Conservation (phyloP, 1,140 invertebrate species). For the Meloidogyne hapla region DNA sequence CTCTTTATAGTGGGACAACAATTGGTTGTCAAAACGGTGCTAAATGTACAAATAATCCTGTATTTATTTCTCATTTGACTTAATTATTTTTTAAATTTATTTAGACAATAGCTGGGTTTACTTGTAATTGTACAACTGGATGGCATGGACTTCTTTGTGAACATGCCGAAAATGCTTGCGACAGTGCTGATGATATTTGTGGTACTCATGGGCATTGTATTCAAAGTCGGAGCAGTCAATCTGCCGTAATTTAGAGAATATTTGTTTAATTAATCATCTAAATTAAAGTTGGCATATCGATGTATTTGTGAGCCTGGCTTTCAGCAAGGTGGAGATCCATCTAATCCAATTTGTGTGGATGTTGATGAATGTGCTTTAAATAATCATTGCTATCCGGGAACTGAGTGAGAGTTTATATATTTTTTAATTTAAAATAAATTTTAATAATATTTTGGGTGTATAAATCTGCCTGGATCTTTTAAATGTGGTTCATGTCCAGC, state of each 20-base stretch:
- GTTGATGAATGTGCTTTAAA: constrained; percentile 55
- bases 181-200: constrained; percentile 44
- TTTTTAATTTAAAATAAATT: not conserved
- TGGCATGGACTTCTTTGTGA: constrained; percentile 58
- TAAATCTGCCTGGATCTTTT: constrained; percentile 59
- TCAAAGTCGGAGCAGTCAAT: not conserved
- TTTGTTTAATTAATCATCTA: constrained; percentile 23
- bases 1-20: constrained; percentile 61
- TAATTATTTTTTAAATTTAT: not conserved
- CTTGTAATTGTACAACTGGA: constrained; percentile 52
- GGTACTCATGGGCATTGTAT: constrained; percentile 61
- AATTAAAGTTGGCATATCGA: constrained; percentile 36
- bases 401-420: constrained; percentile 5
- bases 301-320: constrained; percentile 61
- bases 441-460: constrained; percentile 31
- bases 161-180: constrained; percentile 40
- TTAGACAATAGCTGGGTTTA: constrained; percentile 30
- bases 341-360: constrained; percentile 57
- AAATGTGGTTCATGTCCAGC: constrained; percentile 51
- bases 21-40: constrained; percentile 66
- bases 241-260: constrained; percentile 8
- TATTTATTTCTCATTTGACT: not conserved
- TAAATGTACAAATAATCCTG: constrained; percentile 65
- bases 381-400: constrained; percentile 57
- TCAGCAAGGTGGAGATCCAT: constrained; percentile 42